Evolutionary conservation across 2,888 invertebrate species (phyloP), one percentile per base, ranked within the genome.

Genomic region (Eledona agricola): DNA sequence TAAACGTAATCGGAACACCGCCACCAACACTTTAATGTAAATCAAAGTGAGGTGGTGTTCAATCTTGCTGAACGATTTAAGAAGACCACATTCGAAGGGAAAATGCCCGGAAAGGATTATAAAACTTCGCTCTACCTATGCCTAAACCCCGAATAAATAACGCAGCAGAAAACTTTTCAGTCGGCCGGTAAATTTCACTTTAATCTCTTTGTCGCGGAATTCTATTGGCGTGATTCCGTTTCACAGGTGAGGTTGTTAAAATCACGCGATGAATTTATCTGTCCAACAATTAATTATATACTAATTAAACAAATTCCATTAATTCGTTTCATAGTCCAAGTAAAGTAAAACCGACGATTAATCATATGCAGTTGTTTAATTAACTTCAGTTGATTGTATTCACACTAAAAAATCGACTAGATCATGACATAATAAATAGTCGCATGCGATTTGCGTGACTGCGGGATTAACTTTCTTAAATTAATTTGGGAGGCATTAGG

Each of bases 11-110:
- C 43, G 43, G 43, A 20, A 31, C 28, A 13, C 43, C 20, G 32
- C 43, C 17, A 45, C n/a, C n/a, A n/a, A n/a, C 45, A 34, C 16
- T 45, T 25, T 34, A 45, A 45, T 45, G 45, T 45, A 45, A 45
- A 45, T 45, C 45, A 45, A 45, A 45, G 32, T 12, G 45, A 32
- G 45, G 23, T 45, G 45, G 34, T 45, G 45, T 45, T 45, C 45
- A 34, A 32, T 45, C 45, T 45, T 45, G 45, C 34, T 45, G 34
- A 45, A 45, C 23, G 45, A 45, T 45, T 45, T 45, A 45, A 25
- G 45, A 45, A 45, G 32, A 32, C 32, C 45, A 34, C 34, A 42
- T 34, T 43, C 22, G 32, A 32, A 43, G 31, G 34, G 26, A 34
- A 45, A 45, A 17, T 45, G 45, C 34, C 23, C 34, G 13, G 7